Conservation (phyloP, 1,140 invertebrate genomes). For the Zelostemma sp. region DNA sequence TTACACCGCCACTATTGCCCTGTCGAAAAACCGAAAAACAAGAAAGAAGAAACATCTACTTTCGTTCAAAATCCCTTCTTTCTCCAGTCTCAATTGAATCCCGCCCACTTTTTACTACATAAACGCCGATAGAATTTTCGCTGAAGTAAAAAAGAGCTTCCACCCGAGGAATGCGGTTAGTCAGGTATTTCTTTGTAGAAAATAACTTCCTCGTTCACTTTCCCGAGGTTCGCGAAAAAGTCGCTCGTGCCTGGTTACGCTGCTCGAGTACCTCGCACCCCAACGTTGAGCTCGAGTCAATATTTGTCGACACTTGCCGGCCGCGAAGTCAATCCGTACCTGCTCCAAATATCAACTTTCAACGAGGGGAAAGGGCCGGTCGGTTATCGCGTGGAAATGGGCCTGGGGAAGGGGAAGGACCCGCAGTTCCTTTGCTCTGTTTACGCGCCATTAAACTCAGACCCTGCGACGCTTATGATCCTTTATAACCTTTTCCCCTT, state of each 20-base stretch:
- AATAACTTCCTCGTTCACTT: conserved; percentile 7
- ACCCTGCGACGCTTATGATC: conserved; percentile 61
- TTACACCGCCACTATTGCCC: conserved; percentile 42
- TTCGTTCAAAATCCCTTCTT: background rate
- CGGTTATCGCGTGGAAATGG: conserved; percentile 32
- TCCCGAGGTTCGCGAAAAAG: conserved; percentile 1
- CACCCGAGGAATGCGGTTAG: no score
- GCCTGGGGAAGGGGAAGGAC: conserved; percentile 11
- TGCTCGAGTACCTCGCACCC: conserved; percentile 47
- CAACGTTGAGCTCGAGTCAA: conserved; percentile 61
- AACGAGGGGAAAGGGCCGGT: conserved; percentile 10
- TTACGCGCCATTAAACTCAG: conserved; percentile 68
- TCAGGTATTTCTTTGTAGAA: no score
- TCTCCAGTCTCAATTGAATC: background rate
- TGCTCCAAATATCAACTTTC: conserved; percentile 57
- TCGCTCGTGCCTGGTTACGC: conserved; percentile 7
- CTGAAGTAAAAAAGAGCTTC: no score
- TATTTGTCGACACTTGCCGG: conserved; percentile 64
- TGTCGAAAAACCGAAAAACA: conserved; percentile 6
- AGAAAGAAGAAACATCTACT: background rate
- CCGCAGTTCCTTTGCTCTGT: conserved; percentile 31
- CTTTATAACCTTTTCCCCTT: conserved; percentile 51
- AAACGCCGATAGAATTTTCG: no score
- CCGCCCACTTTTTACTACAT: background rate
- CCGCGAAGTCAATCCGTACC: conserved; percentile 64